These are phyloP conservation scores for Drosophila pruinosa DNA, from an alignment of 1,140 invertebrate genomes.

Conservation along the genomic window DNA sequence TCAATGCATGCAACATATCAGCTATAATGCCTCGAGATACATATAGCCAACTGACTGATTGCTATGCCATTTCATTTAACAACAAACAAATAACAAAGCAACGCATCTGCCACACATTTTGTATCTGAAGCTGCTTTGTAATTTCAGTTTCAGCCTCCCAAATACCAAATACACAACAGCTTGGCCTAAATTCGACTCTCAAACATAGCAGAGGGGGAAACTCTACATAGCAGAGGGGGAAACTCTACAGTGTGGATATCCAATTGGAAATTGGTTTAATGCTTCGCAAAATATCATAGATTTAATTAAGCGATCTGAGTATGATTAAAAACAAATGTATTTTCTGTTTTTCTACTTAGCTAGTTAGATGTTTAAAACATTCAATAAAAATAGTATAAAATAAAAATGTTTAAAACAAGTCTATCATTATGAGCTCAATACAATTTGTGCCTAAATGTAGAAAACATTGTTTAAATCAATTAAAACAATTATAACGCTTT, in stretches of 20 bases:
- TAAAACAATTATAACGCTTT: no score
- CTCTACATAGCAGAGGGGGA: background rate
- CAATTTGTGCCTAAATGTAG: no score
- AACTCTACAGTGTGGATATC: slow-evolving; percentile 15
- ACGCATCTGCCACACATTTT: slow-evolving; percentile 34
- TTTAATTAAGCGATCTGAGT: background rate
- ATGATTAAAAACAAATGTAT: no score
- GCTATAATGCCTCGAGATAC: background rate
- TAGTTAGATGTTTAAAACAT: no score
- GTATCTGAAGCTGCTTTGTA: slow-evolving; percentile 1
- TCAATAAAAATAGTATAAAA: no score
- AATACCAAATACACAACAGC: slow-evolving; percentile 23
- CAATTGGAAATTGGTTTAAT: background rate
- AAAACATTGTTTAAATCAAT: no score
- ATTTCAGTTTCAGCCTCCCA: slow-evolving; percentile 32
- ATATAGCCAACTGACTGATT: background rate
- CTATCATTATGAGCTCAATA: no score
- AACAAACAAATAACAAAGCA: slow-evolving; percentile 17
- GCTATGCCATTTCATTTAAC: slow-evolving; percentile 13
- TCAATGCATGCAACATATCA: slow-evolving; percentile 3
- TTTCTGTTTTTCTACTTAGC: no score
- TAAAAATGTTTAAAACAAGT: no score
- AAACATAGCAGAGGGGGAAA: background rate
- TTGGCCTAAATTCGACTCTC: slow-evolving; percentile 15
- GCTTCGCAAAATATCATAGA: background rate